Conservation (phyloP, 2,888 invertebrate genomes). For the Morpho helenor region DNA sequence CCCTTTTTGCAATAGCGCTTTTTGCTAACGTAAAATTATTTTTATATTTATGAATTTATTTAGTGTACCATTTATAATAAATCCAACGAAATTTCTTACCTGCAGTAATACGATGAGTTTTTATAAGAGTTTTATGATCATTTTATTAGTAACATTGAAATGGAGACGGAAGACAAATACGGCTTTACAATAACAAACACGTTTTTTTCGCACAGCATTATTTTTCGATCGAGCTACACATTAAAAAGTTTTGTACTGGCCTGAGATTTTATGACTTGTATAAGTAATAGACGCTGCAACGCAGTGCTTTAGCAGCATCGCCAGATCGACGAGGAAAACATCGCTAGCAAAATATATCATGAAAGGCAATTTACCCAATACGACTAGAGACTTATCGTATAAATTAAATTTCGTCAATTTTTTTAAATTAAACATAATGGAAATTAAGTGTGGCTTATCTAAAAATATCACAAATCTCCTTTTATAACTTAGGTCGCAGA, state of each 20-base stretch:
- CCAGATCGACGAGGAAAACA: slow-evolving; percentile 9
- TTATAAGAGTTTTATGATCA: slow-evolving; percentile 2
- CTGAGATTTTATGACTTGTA: slow-evolving; percentile 6
- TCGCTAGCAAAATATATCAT: slow-evolving; percentile 8
- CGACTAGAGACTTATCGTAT: background rate
- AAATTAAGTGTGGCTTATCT: no score
- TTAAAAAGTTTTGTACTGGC: slow-evolving; percentile 12
- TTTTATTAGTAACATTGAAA: slow-evolving; percentile 10
- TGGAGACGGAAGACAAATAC: slow-evolving; percentile 13
- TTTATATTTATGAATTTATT: no score
- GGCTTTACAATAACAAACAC: slow-evolving; percentile 7
- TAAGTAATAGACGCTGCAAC: slow-evolving; percentile 9
- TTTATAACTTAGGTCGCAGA: no score
- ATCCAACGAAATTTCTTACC: background rate
- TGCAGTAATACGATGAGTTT: slow-evolving; percentile 6
- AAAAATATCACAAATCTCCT: no score
- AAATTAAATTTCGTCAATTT: no score
- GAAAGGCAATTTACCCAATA: background rate
- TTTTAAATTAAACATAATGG: no score
- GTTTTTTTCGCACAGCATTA: slow-evolving; percentile 9
- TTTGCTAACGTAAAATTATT: no score
- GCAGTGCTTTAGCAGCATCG: slow-evolving; percentile 7
- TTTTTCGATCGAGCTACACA: slow-evolving; percentile 7
- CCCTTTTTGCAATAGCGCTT: no score
- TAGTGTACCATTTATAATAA: no score